Evolutionary conservation across 2,113 vertebrate species (phyloP).

Genomic region (Nesoenas mayeri): DNA sequence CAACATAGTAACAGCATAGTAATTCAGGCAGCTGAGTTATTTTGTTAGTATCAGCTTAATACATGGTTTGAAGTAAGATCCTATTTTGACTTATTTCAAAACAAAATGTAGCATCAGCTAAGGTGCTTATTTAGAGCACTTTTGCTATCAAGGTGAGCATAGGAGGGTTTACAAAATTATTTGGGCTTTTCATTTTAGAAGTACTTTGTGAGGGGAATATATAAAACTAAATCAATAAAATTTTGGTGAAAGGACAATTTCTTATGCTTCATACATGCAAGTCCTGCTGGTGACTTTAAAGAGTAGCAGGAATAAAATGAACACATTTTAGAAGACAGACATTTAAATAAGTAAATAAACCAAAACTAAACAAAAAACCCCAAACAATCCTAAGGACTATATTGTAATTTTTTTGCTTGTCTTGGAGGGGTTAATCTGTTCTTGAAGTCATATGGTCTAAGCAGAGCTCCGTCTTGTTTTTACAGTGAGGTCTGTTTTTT

Average conservation of each 20-base stretch:
- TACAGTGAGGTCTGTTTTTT: background rate
- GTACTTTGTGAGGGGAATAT: background rate
- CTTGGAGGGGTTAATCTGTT: background rate
- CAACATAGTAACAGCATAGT: background rate
- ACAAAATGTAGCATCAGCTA: background rate
- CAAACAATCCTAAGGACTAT: background rate
- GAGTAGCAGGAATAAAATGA: background rate
- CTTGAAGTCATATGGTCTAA: background rate
- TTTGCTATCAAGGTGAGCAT: background rate
- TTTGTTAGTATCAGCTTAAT: background rate
- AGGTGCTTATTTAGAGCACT: background rate
- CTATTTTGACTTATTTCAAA: background rate
- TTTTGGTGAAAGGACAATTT: background rate
- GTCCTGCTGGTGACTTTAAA: background rate
- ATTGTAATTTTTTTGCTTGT: background rate
- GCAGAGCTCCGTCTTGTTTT: background rate
- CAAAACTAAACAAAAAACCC: too few relatives aligned
- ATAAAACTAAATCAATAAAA: background rate
- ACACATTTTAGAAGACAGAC: background rate
- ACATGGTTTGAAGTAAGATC: background rate
- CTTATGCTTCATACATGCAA: background rate
- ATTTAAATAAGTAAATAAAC: background rate
- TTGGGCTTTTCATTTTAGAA: background rate
- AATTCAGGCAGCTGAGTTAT: background rate
- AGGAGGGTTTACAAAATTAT: background rate